Evolutionary conservation across 2,888 invertebrate genomes (phyloP).

Genomic region (Heteromurus nitidus): DNA sequence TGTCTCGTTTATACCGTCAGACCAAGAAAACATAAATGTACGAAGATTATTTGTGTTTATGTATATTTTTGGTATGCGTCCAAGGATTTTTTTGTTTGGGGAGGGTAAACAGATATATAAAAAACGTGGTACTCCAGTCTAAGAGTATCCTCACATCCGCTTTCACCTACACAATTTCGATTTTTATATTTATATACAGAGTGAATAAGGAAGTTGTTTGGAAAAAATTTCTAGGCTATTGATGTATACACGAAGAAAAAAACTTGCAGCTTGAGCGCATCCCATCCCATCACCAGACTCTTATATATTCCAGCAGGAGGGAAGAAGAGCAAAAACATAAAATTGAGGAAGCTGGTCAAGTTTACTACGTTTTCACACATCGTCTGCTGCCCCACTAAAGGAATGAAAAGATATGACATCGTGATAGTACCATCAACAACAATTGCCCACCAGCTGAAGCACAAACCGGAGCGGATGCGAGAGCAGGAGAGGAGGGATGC

Average conservation of each 20-base stretch:
- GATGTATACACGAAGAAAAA: conserved; percentile 17
- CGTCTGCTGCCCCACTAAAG: conserved; percentile 20
- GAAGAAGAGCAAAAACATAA: not conserved
- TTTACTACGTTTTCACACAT: conserved; percentile 24
- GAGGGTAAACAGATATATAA: not conserved
- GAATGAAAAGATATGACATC: conserved; percentile 18
- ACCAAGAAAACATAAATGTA: not conserved
- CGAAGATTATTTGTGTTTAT: conserved; percentile 13
- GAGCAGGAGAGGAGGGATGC: not conserved
- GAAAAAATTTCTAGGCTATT: conserved; percentile 29
- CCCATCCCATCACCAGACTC: not conserved
- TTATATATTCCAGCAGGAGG: not conserved
- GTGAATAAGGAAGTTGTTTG: conserved; percentile 34
- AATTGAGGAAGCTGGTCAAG: conserved; percentile 38
- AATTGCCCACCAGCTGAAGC: conserved; percentile 7
- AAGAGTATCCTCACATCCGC: not conserved
- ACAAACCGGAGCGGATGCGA: not conserved
- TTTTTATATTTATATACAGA: conserved; percentile 40
- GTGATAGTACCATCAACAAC: conserved; percentile 17
- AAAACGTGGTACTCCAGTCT: not conserved
- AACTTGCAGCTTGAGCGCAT: no score
- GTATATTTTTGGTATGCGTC: conserved; percentile 26
- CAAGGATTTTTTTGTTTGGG: conserved; percentile 1
- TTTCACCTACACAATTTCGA: not conserved
- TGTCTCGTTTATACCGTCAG: no score